Evolutionary conservation across 2,113 vertebrate species (phyloP).

Genomic region (Gnathonemus echidnorhynchus): DNA sequence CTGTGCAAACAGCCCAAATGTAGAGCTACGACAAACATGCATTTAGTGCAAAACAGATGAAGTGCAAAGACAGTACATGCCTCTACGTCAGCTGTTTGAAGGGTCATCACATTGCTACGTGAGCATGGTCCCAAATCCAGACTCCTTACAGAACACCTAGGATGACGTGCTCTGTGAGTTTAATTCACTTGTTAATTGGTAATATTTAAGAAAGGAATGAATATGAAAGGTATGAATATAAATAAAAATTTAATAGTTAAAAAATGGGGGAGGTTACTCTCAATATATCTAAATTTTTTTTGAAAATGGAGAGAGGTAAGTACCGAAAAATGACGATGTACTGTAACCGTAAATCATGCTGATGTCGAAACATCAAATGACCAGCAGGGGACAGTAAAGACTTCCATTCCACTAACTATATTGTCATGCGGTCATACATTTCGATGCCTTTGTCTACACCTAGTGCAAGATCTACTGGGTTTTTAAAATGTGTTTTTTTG

Average conservation of each 20-base stretch:
- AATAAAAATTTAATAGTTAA: no score
- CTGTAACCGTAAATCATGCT: neutral
- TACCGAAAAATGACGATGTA: neutral
- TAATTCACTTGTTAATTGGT: neutral
- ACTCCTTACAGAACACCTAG: neutral
- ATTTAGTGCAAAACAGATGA: neutral
- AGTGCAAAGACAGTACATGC: neutral
- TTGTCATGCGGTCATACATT: neutral
- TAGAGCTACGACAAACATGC: neutral
- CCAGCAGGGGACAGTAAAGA: constrained; percentile 15
- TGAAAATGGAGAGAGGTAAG: neutral
- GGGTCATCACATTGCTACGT: neutral
- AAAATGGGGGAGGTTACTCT: neutral
- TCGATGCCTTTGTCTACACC: neutral
- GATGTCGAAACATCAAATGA: neutral
- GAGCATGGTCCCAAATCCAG: neutral
- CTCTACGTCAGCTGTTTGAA: neutral
- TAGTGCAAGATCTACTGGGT: neutral
- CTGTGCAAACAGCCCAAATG: neutral
- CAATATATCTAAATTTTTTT: neutral
- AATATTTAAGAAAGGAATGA: neutral
- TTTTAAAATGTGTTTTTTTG: neutral
- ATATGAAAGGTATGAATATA: neutral
- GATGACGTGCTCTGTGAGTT: neutral
- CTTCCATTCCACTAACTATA: neutral